These are phyloP conservation scores for Trichonephila clavipes DNA, from an alignment of 1,140 invertebrate genomes.

Conservation along the genomic window DNA sequence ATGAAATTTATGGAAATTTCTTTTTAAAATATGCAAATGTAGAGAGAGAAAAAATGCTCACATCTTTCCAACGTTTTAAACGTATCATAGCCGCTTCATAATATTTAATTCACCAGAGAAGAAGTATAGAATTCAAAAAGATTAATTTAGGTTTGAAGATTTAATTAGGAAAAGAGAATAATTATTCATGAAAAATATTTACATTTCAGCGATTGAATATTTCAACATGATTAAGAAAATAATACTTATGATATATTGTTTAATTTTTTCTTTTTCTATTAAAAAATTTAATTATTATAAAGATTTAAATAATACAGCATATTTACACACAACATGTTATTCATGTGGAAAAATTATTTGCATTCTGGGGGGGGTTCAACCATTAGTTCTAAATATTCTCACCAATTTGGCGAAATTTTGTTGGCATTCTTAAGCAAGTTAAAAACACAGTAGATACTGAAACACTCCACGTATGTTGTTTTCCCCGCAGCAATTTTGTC, in stretches of 20 bases:
- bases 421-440: no score
- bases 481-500: no score
- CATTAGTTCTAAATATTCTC: no score
- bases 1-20: not conserved
- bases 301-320: no score
- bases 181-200: not conserved
- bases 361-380: no score
- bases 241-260: not conserved
- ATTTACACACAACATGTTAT: no score
- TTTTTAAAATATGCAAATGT: not conserved
- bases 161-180: not conserved
- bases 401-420: no score
- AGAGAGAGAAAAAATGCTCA: not conserved
- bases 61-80: not conserved
- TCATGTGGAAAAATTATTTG: no score
- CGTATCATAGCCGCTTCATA: not conserved
- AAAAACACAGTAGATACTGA: no score
- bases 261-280: not conserved
- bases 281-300: no score
- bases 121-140: not conserved
- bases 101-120: constrained; percentile 5
- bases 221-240: not conserved
- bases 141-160: not conserved
- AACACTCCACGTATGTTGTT: no score
- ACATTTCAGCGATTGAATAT: not conserved